Percentiles rank a stretch among this genome's conserved stretches.
These are phyloP conservation scores for Etia nguti DNA, from an alignment of 2,113 vertebrate species.

Conservation along the genomic window DNA sequence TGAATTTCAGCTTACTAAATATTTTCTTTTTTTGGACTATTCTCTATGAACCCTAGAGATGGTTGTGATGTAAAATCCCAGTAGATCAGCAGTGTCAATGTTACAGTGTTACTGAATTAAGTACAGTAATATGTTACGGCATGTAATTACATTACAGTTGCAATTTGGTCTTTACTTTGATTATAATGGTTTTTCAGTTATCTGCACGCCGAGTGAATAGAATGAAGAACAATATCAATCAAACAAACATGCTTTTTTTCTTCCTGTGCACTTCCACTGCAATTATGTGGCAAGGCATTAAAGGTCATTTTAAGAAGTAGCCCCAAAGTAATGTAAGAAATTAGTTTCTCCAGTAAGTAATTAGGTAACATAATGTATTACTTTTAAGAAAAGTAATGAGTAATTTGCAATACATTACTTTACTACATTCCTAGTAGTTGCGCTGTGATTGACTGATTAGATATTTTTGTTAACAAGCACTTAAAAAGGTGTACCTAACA, in stretches of 20 bases:
- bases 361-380: neutral
- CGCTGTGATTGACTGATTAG: neutral
- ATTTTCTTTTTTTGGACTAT: neutral
- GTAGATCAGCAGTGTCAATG: neutral
- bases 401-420: neutral
- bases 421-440: neutral
- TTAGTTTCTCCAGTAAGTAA: neutral
- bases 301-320: neutral
- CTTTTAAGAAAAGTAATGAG: neutral
- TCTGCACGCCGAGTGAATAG: neutral
- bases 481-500: neutral
- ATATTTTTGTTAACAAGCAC: neutral
- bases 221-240: neutral
- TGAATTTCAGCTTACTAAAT: neutral
- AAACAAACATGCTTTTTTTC: neutral
- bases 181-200: neutral
- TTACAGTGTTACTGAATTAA: neutral
- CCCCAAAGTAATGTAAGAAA: neutral
- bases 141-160: neutral
- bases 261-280: neutral
- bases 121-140: neutral
- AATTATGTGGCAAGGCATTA: neutral
- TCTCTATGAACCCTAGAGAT: neutral
- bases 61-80: neutral
- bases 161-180: neutral